Evolutionary conservation across 2,797 vertebrate species (phyloP).

Genomic region (Sebastiscus tertius): DNA sequence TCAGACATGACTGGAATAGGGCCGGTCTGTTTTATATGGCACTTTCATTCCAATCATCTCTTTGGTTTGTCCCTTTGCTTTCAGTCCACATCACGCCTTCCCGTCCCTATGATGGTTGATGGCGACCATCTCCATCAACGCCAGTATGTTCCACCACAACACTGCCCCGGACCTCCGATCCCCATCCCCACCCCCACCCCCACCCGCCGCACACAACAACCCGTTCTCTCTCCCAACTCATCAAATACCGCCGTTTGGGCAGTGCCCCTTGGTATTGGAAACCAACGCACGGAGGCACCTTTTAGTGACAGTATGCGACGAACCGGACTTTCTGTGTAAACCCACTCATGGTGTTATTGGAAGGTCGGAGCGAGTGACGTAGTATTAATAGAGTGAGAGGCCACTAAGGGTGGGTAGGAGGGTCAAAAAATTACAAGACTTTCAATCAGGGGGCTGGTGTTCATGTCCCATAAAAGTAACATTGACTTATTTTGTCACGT

Average conservation of each 20-base stretch:
- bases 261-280: no score
- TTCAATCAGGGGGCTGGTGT: no score
- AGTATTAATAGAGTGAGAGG: rapidly evolving
- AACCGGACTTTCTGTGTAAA: no score
- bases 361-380: rapidly evolving
- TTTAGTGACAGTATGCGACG: no score
- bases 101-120: neutral
- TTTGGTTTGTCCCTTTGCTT: constrained; percentile 41
- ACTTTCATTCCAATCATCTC: constrained; percentile 62
- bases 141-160: constrained; percentile 13
- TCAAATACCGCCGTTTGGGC: no score
- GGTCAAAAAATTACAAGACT: no score
- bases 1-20: constrained; percentile 67
- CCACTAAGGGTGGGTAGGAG: rapidly evolving
- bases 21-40: neutral
- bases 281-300: no score
- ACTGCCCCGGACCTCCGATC: neutral
- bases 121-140: neutral
- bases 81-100: neutral
- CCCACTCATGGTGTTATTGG: rapidly evolving
- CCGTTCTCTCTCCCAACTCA: no score
- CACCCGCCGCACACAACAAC: no score
- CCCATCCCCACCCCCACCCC: neutral
- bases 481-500: no score
- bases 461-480: rapidly evolving